A percentile compares a stretch with the other conserved stretches of the same genome.
Conservation (phyloP, 2,797 vertebrate genomes). For the Tauraco hartlaubi region DNA sequence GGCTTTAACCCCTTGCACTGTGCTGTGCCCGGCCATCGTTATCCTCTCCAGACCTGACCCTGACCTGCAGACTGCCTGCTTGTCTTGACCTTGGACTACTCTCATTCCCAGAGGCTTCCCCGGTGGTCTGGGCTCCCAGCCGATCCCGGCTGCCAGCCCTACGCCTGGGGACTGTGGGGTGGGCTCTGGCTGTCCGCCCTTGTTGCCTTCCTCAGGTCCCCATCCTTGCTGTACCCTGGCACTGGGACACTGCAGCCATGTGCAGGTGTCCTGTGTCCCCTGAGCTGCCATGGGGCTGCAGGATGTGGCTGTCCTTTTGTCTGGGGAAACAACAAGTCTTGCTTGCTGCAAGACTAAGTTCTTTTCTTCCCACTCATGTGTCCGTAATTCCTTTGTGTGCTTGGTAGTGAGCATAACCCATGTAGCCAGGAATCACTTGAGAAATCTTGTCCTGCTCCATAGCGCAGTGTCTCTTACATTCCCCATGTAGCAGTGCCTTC, state of each 20-base stretch:
- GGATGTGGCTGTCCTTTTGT: not conserved
- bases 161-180: not conserved
- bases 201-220: not conserved
- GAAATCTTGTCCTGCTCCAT: not conserved
- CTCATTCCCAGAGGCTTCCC: not conserved
- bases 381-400: not conserved
- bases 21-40: not conserved
- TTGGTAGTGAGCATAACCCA: not conserved
- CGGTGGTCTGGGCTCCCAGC: not conserved
- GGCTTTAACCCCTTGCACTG: not conserved
- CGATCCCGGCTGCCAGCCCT: not conserved
- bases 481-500: not conserved
- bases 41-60: not conserved
- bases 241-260: not conserved
- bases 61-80: not conserved
- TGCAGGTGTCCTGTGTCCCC: not conserved
- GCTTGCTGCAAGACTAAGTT: not conserved
- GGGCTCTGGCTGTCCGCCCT: not conserved
- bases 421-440: not conserved
- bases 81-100: not conserved
- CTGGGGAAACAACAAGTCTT: not conserved
- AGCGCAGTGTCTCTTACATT: not conserved
- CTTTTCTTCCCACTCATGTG: not conserved
- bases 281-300: rapidly evolving
- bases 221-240: not conserved